Conservation (phyloP, 2,113 vertebrate species). For the Puntigrus tetrazona region DNA sequence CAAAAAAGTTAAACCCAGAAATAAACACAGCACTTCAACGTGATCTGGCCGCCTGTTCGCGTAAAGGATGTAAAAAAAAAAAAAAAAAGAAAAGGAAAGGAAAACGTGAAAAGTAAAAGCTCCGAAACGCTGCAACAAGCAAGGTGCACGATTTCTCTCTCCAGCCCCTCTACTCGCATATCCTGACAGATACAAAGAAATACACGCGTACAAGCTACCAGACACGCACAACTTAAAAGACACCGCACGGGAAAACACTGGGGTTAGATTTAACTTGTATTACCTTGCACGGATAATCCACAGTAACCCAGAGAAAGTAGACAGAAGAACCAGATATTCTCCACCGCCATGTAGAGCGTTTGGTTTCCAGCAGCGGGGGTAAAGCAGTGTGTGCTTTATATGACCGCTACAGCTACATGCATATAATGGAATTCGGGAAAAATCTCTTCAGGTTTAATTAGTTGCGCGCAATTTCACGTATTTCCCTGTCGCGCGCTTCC, state of each 20-base stretch:
- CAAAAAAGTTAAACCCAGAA: neutral
- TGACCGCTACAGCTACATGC: slow-evolving; percentile 67
- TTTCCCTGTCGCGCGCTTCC: slow-evolving; percentile 55
- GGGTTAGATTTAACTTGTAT: slow-evolving; percentile 20
- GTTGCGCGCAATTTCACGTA: slow-evolving; percentile 46
- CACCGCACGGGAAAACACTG: neutral
- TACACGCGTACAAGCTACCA: slow-evolving; percentile 27
- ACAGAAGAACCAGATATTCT: slow-evolving; percentile 74
- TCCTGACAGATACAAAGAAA: slow-evolving; percentile 42
- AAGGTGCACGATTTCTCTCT: slow-evolving; percentile 64
- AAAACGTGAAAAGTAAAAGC: slow-evolving; percentile 2
- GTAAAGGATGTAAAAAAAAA: neutral
- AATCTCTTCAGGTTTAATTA: slow-evolving; percentile 62
- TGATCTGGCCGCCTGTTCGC: neutral
- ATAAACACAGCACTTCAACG: neutral
- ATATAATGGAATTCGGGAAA: slow-evolving; percentile 66
- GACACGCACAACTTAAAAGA: neutral
- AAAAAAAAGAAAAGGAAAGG: too few species aligned
- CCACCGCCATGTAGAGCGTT: slow-evolving; percentile 82
- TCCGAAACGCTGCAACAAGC: slow-evolving; percentile 49
- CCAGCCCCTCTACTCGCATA: slow-evolving; percentile 38
- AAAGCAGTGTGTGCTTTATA: slow-evolving; percentile 64
- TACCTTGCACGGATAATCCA: slow-evolving; percentile 76
- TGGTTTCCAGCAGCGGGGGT: slow-evolving; percentile 71
- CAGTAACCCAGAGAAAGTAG: slow-evolving; percentile 73